Base-by-base conservation (phyloP, 23 tunicate genomes). In the Trididemnum miniatum region DNA sequence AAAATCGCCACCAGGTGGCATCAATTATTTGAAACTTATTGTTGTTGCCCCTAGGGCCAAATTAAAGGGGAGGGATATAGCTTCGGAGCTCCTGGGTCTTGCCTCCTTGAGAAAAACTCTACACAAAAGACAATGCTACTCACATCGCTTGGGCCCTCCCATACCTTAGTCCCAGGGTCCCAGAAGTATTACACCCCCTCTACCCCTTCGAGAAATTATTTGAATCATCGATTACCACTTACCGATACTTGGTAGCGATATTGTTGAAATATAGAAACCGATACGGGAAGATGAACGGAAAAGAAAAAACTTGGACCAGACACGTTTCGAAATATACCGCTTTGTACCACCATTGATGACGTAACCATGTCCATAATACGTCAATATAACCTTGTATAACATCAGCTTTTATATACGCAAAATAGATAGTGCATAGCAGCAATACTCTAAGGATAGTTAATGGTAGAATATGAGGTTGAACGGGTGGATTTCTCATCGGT, bases 251-350 rank as follows among this genome's bases (percentile, higher is more conserved):
- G 59, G 71, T 35, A 52, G 62, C 87, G 33, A 72, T 35, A 24
- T 51, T 40, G 38, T 34, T 35, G 20, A 32, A 25, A 36, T 83
- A 67, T 54, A 88, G 34, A 1, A 88, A 1, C 65, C 78, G 59
- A 33, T 26, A 83, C 4, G 85, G 77, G 28, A 83, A 44, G 1
- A 66, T 51, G 0, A 88, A 57, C 38, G 84, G 85, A 33, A 77
- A 79, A 5, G 90, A 59, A 35, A 37, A 90, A 51, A 90, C 31
- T 69, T 79, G 76, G 5, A 90, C 96, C 34, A 71, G 35, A 62
- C 71, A 69, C 20, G 96, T 90, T 34, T 90, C 96, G 44, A 54
- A 60, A 64, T 90, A 90, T 0, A 90, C 96, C 18, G 90, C 77
- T 36, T 81, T 44, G 78, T 76, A 90, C 96, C 96, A 90, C 86